Evolutionary conservation across 2,113 vertebrate species (phyloP).

Genomic region (Mormyrus lacerda): DNA sequence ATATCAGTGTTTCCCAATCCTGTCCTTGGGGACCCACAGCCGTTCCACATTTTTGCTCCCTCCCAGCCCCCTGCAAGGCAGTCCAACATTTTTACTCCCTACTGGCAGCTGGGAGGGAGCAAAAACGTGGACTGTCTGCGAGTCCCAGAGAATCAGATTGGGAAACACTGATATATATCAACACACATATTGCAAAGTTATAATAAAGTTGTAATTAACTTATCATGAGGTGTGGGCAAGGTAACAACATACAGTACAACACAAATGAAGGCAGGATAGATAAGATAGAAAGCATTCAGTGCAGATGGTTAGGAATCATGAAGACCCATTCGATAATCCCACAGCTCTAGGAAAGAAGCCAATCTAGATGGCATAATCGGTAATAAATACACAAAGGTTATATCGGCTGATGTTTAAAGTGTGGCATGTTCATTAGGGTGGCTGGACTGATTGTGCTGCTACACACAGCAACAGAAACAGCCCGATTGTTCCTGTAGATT

Average conservation of each 20-base stretch:
- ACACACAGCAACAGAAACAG: no score
- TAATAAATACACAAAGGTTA: background rate
- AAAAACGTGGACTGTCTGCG: background rate
- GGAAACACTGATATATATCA: background rate
- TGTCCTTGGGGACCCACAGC: background rate
- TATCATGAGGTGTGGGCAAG: background rate
- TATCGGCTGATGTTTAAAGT: background rate
- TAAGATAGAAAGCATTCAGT: background rate
- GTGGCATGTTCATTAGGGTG: background rate
- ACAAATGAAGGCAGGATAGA: background rate
- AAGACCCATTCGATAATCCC: background rate
- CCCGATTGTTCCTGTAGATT: background rate
- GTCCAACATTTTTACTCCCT: background rate
- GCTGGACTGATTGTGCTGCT: background rate
- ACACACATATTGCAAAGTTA: background rate
- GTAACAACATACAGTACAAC: background rate
- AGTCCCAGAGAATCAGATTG: background rate
- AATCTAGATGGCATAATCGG: background rate
- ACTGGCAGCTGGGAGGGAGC: background rate
- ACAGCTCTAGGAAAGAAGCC: background rate
- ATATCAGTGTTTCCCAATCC: background rate
- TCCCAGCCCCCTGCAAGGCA: background rate
- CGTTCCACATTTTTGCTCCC: background rate
- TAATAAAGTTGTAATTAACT: background rate
- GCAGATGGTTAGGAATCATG: background rate